Evolutionary conservation across 2,113 vertebrate species (phyloP).

Genomic region (Amblyornis subalaris): DNA sequence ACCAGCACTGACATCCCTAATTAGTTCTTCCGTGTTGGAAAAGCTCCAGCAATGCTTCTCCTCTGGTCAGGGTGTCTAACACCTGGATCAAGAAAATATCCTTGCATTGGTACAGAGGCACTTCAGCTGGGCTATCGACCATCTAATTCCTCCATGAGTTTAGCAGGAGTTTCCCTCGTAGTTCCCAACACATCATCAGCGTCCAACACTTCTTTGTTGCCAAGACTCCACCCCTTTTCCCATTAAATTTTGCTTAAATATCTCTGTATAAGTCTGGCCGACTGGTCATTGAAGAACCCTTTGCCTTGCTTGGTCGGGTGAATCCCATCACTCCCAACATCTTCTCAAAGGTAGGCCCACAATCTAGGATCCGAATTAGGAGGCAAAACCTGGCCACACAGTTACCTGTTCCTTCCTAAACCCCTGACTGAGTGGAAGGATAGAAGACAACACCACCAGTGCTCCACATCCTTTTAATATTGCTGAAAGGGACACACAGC

Average conservation of each 20-base stretch:
- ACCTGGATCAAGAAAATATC: background rate
- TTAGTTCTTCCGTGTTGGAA: background rate
- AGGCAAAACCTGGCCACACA: background rate
- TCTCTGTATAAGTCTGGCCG: accelerated
- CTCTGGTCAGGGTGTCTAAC: background rate
- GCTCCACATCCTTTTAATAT: background rate
- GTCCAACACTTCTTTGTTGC: background rate
- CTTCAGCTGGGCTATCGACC: background rate
- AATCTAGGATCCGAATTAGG: no score
- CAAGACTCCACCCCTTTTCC: background rate
- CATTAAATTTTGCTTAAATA: background rate
- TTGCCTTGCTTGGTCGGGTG: background rate
- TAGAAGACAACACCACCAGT: accelerated
- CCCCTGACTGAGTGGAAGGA: background rate
- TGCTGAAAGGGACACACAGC: accelerated
- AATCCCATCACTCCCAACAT: background rate
- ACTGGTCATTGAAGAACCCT: background rate
- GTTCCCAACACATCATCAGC: background rate
- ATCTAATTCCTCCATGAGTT: background rate
- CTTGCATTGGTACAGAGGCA: background rate
- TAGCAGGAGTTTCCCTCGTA: background rate
- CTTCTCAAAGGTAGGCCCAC: background rate
- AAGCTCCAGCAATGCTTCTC: background rate
- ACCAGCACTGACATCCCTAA: background rate
- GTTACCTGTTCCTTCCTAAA: background rate